Evolutionary conservation across 1,140 invertebrate genomes (phyloP).

Genomic region (Euura lappo): DNA sequence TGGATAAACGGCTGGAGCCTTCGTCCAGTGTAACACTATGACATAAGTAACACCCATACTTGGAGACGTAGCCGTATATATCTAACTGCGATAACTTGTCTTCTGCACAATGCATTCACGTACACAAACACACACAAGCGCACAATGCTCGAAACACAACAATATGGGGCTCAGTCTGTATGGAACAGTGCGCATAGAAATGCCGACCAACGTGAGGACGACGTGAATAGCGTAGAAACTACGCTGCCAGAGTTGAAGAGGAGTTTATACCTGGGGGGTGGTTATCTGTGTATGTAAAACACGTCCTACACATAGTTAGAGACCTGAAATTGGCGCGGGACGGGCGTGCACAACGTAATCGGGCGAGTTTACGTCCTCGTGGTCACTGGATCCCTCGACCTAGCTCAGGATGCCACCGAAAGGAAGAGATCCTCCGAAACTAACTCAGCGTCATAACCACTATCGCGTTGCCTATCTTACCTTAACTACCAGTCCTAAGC

Average conservation of each 20-base stretch:
- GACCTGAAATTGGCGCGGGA: neutral
- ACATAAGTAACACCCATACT: too few species aligned
- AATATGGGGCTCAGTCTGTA: neutral
- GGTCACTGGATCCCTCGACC: neutral
- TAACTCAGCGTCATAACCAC: slow-evolving; percentile 4
- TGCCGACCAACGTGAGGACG: neutral
- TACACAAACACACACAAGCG: neutral
- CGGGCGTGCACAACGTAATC: neutral
- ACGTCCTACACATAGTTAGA: too few species aligned
- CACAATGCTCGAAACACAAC: neutral
- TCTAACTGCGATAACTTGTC: neutral
- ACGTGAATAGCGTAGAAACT: neutral
- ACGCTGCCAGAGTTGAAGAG: neutral
- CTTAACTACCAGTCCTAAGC: neutral
- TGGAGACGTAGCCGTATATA: too few species aligned
- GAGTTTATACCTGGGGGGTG: too few species aligned
- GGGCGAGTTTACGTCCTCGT: neutral
- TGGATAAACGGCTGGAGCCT: too few species aligned
- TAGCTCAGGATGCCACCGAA: neutral
- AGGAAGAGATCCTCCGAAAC: neutral
- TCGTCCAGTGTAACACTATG: too few species aligned
- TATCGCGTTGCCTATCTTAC: neutral
- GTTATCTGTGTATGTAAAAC: too few species aligned
- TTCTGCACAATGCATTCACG: neutral
- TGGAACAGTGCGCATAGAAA: neutral